Evolutionary conservation across 2,888 invertebrate genomes (phyloP), one percentile per base, ranked within the genome.

Genomic region (Carpatolechia fugitivella): DNA sequence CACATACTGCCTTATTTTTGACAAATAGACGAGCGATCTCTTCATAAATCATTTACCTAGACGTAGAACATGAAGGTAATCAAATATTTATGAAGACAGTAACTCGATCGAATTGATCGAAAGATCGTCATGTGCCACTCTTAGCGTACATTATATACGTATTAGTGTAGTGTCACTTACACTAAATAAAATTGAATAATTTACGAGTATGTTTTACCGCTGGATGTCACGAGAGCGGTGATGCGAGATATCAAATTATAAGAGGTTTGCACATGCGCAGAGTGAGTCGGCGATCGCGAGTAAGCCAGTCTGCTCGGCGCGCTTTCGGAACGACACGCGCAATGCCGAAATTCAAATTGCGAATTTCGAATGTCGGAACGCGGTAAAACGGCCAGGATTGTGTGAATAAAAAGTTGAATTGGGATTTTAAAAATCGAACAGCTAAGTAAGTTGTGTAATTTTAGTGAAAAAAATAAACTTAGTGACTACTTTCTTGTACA

Each of bases 241-340:
- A 85, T 44, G 83, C 80, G 83, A 80, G 82, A 86, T 87, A 87
- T 85, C 84, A 86, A 83, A 85, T 85, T 86, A 85, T 85, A 82
- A 83, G 83, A 83, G 82, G 76, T 78, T 78, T 70, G 81, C 81
- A 78, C 87, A 85, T 79, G 88, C 88, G 87, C 83, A 71, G 16
- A 77, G 58, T 59, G 60, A 40, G 50, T 51, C 55, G 62, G 59
- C 69, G 64, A 66, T 70, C 74, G 74, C 72, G 24, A 70, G 71
- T 72, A 71, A n/a, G 74, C 78, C 85, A 86, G 87, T 87, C 80
- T 75, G 82, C 79, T 76, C 75, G 74, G 66, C 78, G 84, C 76
- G 76, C 72, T 64, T 69, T 69, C 61, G 77, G 76, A 80, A 80
- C 85, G 80, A 68, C 72, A 69, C 69, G 73, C 76, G 77, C 70